Base-by-base conservation (phyloP, 1,140 invertebrate genomes). In the Pseudomyrmex flavicornis region DNA sequence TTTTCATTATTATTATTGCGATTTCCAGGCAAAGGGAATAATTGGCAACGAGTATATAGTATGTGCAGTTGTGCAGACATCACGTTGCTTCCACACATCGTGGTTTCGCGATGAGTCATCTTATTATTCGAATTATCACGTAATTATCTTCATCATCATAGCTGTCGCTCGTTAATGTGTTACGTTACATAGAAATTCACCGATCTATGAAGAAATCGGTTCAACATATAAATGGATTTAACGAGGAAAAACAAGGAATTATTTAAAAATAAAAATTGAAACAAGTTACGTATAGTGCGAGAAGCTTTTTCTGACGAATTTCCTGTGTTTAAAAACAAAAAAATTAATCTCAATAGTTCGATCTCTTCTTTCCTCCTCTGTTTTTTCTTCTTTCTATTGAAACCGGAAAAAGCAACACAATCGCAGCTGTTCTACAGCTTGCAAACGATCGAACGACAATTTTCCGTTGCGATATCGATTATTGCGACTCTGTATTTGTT, bases 111-210 rank as follows among this genome's bases (percentile, higher is more conserved):
- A 70, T 79, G 76, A 79, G 15, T 79, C 76, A 79, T 48, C 54
- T 79, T 52, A 79, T 79, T 79, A 79, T 54, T 70, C 66, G 65
- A 79, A 79, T 79, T 70, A 79, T 54, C 44, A 35, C 20, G 15
- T 79, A 79, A 79, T 79, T 79, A 79, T 44, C 65, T 69, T 35
- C 63, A 35, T 35, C 50, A 54, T 79, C 65, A 69, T 79, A 52
- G 65, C 20, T 9, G 76, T 35, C 35, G 54, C 15, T 17, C 20
- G 5, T 79, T 15, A 35, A 59, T 79, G 9, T 1, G 13, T 59
- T 58, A 46, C 13, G 20, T 12, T 59, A 2, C 22, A 58, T 26
- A 17, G 54, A 58, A 69, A 70, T 59, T 10, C 15, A 79, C 35
- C 2, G n/a, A 66, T 15, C 26, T 70, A 48, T n/a, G 15, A 17